phyloP scores from a whole-genome alignment of 2,888 invertebrate genomes.

The Diarsia brunnea region DNA sequence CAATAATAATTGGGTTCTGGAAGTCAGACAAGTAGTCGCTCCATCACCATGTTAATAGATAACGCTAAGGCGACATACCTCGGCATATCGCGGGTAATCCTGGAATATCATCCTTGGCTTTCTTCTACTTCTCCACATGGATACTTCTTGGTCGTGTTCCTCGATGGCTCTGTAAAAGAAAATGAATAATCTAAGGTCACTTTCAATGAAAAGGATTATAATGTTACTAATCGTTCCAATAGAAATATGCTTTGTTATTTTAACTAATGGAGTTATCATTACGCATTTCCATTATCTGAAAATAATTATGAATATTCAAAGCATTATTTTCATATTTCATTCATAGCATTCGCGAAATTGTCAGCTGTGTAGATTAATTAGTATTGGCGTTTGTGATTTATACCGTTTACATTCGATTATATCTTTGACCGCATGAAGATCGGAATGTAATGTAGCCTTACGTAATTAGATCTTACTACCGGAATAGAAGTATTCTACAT shows the following conservation, averaged over 20 bases:
- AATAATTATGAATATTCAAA: neutral
- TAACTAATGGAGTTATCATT: neutral
- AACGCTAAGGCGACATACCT: constrained; percentile 24
- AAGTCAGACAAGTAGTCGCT: neutral
- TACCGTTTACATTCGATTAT: neutral
- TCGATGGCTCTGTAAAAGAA: constrained; percentile 44
- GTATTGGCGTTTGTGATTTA: neutral
- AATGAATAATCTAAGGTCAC: neutral
- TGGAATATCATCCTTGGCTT: constrained; percentile 44
- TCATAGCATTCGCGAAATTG: constrained; percentile 1
- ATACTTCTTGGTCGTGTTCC: constrained; percentile 45
- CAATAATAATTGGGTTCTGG: neutral
- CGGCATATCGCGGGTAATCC: constrained; percentile 53
- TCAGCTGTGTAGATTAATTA: neutral
- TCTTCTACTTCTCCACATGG: constrained; percentile 20
- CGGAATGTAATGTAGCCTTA: neutral
- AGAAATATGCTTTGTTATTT: neutral
- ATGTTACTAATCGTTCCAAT: neutral
- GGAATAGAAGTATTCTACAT: neutral
- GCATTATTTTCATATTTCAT: neutral
- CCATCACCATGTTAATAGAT: neutral
- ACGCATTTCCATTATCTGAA: neutral
- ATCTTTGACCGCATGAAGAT: neutral
- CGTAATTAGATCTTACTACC: neutral
- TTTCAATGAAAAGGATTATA: neutral